Evolutionary conservation across 2,113 vertebrate genomes (phyloP), one percentile per base, ranked within the genome.

Genomic region (Chlamydotis undulata): DNA sequence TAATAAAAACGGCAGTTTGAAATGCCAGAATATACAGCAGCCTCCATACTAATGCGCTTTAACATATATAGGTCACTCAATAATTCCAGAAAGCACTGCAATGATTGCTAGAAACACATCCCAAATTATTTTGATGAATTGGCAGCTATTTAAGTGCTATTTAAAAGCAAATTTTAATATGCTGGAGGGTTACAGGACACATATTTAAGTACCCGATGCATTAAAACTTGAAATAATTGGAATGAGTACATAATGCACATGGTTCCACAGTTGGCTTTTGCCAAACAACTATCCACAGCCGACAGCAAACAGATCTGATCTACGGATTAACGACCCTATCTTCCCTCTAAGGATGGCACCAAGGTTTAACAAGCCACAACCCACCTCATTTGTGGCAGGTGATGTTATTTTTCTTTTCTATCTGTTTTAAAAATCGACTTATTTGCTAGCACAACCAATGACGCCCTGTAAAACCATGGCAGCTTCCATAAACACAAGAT

Each of bases 81-180:
- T 73, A 45, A 84, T 55, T 79, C 63, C 92, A 94, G 61, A 69
- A 79, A 89, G 86, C 89, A 50, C 83, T 45, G 37, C 57, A 25
- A 55, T 59, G 77, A 85, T 70, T 55, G 69, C 61, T 55, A 50
- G 74, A 70, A 94, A 91, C 75, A 63, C 31, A 83, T 26, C 25
- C 55, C 91, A 87, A 89, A 95, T 91, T 81, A 90, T 83, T 94
- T 28, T 77, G 82, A 96, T 88, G 88, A 93, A 88, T 61, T 93
- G 77, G 50, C 80, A 92, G 64, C 90, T 67, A 65, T 52, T 84
- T 63, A 82, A 93, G 65, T 59, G 87, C 70, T 82, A 39, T 60
- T 74, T 86, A 67, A 35, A 69, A 94, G 89, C 63, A 82, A 60
- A 80, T 75, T 90, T 90, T 82, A 92, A 82, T 37, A 59, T 61